Percentiles rank a stretch among this genome's conserved stretches.
Evolutionary conservation across 2,888 invertebrate species (phyloP).

Genomic region (Caenorhabditis sp.): DNA sequence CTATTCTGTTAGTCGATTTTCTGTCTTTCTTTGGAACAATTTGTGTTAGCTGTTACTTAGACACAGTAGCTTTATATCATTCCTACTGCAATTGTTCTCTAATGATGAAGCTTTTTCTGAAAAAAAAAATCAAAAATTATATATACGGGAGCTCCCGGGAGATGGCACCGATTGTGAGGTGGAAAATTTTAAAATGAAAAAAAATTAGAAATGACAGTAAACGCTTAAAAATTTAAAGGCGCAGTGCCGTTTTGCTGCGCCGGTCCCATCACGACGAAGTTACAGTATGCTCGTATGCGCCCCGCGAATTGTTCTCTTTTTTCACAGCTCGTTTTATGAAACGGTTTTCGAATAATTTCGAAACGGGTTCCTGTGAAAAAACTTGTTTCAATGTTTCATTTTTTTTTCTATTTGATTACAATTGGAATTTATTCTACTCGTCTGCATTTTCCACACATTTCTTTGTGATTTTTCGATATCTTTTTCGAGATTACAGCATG

Average conservation of each 20-base stretch:
- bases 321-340: no score
- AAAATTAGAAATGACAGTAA: no score
- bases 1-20: constrained; percentile 36
- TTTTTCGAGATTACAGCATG: constrained; percentile 34
- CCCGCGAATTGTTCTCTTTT: neutral
- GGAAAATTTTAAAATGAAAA: no score
- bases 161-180: no score
- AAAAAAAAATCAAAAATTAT: neutral
- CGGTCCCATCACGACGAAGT: no score
- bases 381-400: no score
- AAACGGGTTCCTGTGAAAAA: no score
- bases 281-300: no score
- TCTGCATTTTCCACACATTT: neutral
- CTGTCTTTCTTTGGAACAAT: constrained; percentile 42
- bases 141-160: no score
- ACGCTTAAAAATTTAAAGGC: neutral
- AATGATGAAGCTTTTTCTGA: neutral
- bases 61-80: neutral
- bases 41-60: constrained; percentile 5
- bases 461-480: no score
- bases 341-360: no score
- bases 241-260: neutral
- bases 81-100: neutral
- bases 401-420: neutral
- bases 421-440: neutral